phyloP scores from a whole-genome alignment of 64 coral and sea anemone species.

The Catalaphyllia jardinei region DNA sequence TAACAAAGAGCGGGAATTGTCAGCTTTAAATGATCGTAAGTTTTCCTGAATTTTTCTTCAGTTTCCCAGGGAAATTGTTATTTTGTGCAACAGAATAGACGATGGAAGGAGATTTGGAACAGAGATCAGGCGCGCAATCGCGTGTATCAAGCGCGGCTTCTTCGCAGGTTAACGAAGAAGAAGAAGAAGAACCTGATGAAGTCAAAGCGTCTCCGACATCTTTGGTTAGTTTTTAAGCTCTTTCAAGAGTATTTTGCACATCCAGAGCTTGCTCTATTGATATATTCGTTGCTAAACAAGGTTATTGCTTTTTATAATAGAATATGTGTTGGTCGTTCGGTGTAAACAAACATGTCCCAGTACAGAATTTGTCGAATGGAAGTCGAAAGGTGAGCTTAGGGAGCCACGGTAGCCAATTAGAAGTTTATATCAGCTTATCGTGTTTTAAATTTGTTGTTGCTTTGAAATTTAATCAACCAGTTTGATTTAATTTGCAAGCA shows the following conservation, averaged over 20 bases:
- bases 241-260: background rate
- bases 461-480: too few relatives aligned
- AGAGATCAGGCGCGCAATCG: constrained; percentile 78
- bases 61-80: too few relatives aligned
- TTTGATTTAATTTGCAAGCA: background rate
- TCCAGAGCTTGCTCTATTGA: background rate
- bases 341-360: constrained; percentile 78
- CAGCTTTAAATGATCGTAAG: background rate
- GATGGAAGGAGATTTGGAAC: constrained; percentile 55
- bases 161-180: constrained; percentile 38
- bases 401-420: background rate
- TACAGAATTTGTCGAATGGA: constrained; percentile 77
- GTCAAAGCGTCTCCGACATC: constrained; percentile 35
- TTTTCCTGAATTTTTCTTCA: background rate
- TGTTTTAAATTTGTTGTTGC: too few relatives aligned
- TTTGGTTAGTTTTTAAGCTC: background rate
- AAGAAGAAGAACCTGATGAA: constrained; percentile 25
- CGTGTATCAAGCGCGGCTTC: constrained; percentile 75
- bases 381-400: constrained; percentile 68
- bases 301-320: constrained; percentile 13
- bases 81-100: background rate
- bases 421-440: background rate
- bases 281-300: background rate
- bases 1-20: background rate
- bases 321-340: constrained; percentile 92